Evolutionary conservation across 2,113 vertebrate species (phyloP), one percentile per base, ranked within the genome.

Genomic region (Numida meleagris): DNA sequence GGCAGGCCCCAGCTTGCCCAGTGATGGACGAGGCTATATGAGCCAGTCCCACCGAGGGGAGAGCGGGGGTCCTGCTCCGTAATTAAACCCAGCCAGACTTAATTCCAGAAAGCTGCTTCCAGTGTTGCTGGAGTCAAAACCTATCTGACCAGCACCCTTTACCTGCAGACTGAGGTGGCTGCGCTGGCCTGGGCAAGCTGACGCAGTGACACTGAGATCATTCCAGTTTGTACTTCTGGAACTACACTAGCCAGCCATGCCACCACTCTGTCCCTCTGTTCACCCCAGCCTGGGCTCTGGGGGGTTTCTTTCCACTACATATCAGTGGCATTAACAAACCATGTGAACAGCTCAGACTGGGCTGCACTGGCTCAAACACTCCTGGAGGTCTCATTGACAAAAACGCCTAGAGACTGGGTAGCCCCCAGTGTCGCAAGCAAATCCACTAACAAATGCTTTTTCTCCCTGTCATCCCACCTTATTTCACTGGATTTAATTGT

Each of bases 1-100:
- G 98, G 98, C 99, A 99, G 98, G 99, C 88, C 97, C 93, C 97
- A 97, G 96, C 99, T 99, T 99, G 99, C 98, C 99, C 97, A 63
- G 58, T 82, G 97, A 96, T 96, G 98, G 97, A 98, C 97, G 95
- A 98, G 97, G 98, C 97, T 87, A 94, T 95, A 98, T 98, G 98
- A 98, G 95, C 97, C 87, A 70, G 81, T 94, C 95, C 93, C 85
- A 92, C 80, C 31, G 63, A 72, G 87, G 94, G 93, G 95, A 96
- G 89, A 72, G 42, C 8, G n/a, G 78, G 81, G 87, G 92, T 95
- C 93, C 89, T 4, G 85, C 90, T 91, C 66, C 62, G 15, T 9
- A 83, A 43, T 4, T 27, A 29, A 20, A 55, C 38, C 27, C 8
- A 1, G 42, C 27, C 1, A 0, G 17, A 68, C 45, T 38, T 81